Conservation (phyloP, 2,113 vertebrate species). For the Callospermophilus lateralis region DNA sequence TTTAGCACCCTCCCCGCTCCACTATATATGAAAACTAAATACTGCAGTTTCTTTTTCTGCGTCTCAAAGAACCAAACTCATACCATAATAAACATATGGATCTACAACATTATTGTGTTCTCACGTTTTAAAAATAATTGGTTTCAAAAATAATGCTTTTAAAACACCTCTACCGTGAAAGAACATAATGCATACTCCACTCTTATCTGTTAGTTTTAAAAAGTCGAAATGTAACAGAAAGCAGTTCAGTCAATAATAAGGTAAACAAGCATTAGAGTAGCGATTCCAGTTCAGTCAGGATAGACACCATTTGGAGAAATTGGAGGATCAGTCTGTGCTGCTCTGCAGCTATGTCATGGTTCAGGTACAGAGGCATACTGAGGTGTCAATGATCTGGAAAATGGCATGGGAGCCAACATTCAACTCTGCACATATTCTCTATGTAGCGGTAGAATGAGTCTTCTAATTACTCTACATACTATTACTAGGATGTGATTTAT, state of each 20-base stretch:
- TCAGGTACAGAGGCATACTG: background rate
- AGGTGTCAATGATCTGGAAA: constrained; percentile 13
- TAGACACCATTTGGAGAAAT: background rate
- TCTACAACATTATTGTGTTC: background rate
- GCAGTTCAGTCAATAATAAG: background rate
- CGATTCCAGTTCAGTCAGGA: background rate
- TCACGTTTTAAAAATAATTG: background rate
- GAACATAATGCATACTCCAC: background rate
- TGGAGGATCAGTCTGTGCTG: background rate
- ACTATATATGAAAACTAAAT: background rate
- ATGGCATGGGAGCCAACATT: background rate
- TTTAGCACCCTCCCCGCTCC: background rate
- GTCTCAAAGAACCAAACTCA: background rate
- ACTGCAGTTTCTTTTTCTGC: background rate
- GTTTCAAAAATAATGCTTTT: background rate
- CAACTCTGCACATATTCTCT: background rate
- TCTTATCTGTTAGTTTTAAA: background rate
- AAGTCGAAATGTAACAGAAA: background rate
- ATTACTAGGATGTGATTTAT: background rate
- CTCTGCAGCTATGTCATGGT: background rate
- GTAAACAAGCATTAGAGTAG: background rate
- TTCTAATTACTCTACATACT: background rate
- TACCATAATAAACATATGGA: background rate
- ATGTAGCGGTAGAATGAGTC: background rate
- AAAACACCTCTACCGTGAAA: background rate